phyloP scores from a whole-genome alignment of 2,797 vertebrate species.

The Squalus acanthias region DNA sequence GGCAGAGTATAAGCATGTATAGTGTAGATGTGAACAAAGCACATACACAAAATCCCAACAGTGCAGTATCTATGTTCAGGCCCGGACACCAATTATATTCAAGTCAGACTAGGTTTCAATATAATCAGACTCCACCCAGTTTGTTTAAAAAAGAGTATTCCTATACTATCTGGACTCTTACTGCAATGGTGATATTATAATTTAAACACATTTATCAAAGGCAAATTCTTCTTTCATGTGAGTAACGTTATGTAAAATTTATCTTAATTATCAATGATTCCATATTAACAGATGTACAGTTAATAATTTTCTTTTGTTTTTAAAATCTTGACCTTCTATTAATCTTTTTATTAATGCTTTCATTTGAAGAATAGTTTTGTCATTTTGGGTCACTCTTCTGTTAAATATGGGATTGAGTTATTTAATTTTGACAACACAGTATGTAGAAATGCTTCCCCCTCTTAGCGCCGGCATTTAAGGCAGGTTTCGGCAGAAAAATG shows the following conservation, averaged over 20 bases:
- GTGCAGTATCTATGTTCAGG: background rate
- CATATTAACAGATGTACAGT: background rate
- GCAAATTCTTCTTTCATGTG: background rate
- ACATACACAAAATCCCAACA: background rate
- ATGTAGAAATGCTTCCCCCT: too few relatives aligned
- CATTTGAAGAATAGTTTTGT: background rate
- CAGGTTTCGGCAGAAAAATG: too few relatives aligned
- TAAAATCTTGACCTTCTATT: background rate
- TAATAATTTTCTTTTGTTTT: background rate
- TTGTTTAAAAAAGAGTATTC: background rate
- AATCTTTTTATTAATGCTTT: background rate
- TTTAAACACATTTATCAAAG: background rate
- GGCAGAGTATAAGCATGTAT: background rate
- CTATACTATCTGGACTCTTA: background rate
- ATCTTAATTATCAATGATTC: background rate
- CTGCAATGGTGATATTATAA: background rate
- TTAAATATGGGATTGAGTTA: background rate
- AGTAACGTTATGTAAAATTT: background rate
- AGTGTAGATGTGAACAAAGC: background rate
- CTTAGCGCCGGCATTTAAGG: too few relatives aligned
- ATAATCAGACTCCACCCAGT: background rate
- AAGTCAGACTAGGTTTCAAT: background rate
- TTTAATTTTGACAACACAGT: too few relatives aligned
- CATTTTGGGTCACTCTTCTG: background rate
- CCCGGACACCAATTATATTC: background rate